A percentile compares a stretch with the other conserved stretches of the same genome.
These are phyloP conservation scores for Ernsta delagoae DNA, from an alignment of 2,888 invertebrate genomes.

Conservation along the genomic window DNA sequence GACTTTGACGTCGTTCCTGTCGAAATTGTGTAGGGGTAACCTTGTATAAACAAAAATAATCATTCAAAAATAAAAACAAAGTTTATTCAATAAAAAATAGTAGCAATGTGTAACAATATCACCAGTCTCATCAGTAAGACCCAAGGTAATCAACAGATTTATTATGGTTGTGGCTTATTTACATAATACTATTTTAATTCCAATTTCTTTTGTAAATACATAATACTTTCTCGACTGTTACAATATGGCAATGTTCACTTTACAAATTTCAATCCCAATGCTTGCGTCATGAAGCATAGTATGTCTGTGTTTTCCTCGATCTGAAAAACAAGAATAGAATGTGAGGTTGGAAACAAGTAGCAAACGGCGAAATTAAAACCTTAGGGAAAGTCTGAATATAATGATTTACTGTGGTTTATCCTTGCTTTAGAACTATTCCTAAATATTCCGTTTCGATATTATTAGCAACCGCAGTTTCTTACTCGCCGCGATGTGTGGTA, in stretches of 20 bases:
- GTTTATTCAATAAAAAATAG: slow-evolving; percentile 75
- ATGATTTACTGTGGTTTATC: too few species aligned
- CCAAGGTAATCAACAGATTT: slow-evolving; percentile 72
- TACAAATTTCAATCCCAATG: slow-evolving; percentile 87
- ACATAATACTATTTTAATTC: slow-evolving; percentile 68
- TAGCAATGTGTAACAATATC: slow-evolving; percentile 82
- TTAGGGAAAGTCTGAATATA: too few species aligned
- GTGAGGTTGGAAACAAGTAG: too few species aligned
- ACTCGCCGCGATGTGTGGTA: too few species aligned
- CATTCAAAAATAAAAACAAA: slow-evolving; percentile 74
- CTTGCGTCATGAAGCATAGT: slow-evolving; percentile 91
- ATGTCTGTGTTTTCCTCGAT: slow-evolving; percentile 98
- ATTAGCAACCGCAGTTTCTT: too few species aligned
- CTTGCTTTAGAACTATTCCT: too few species aligned
- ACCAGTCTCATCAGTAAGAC: slow-evolving; percentile 67
- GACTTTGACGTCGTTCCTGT: too few species aligned
- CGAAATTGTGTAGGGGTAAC: too few species aligned
- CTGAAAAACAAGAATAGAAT: slow-evolving; percentile 76
- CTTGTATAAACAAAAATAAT: neutral
- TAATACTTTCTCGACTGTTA: slow-evolving; percentile 36
- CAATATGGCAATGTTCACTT: slow-evolving; percentile 49
- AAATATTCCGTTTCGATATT: too few species aligned
- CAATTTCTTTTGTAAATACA: too few species aligned
- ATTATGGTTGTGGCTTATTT: slow-evolving; percentile 63
- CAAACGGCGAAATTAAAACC: too few species aligned